Base-by-base conservation (phyloP, 2,888 invertebrate species). In the Heliconius hortense region DNA sequence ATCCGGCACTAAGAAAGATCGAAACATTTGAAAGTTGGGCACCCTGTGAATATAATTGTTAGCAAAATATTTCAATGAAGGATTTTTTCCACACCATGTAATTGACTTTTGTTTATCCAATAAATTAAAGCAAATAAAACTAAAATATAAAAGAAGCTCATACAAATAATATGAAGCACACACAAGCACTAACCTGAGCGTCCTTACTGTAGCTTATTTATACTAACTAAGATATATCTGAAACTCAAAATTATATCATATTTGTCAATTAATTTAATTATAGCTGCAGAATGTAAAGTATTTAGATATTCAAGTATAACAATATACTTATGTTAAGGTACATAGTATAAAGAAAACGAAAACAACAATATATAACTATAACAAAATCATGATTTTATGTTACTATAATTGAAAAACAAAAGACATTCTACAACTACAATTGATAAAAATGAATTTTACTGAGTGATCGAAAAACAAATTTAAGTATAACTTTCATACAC, bases 171-270 rank as follows among this genome's bases (percentile, higher is more conserved):
- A 62, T 28, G 62, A 53, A 69, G 43, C 64, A 31, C 60, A 71
- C 26, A 71, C 71, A 62, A 35, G 68, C 76, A 66, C 69, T 76
- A 77, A 70, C 71, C 77, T 77, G 67, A 67, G 60, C 70, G 39
- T 71, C 62, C 74, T 72, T 63, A 68, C 31, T 39, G 71, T 62
- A 62, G 71, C 71, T 43, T 71, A 71, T 60, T 26, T 60, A 26
- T 43, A 71, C 71, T 71, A 71, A 71, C 71, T 71, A 71, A 39
- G 18, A 35, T 62, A 71, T 43, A 62, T 71, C 71, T 71, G 71
- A 62, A 71, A 71, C 71, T 71, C 59, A 71, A 71, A 71, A 71
- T 59, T 59, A 24, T 60, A 28, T 62, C n/a, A 39, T 39, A 43
- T 60, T 71, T 68, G 28, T 43, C 39, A 39, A n/a, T 53, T 59